Conservation (phyloP, 2,888 invertebrate genomes). For the Sphecodes monilicornis region DNA sequence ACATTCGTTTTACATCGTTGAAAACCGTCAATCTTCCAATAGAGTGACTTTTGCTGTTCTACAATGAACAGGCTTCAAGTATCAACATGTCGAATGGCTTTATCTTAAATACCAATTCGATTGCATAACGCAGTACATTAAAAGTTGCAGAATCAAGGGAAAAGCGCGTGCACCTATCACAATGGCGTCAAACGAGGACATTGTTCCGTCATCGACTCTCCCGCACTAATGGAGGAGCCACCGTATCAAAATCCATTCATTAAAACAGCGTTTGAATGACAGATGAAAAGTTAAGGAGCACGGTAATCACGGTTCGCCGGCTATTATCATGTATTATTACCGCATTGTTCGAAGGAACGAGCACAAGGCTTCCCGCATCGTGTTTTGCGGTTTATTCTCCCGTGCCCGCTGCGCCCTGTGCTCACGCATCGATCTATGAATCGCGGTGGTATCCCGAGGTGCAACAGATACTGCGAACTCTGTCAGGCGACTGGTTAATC, state of each 20-base stretch:
- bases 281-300: slow-evolving; percentile 60
- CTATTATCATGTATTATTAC: slow-evolving; percentile 68
- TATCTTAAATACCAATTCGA: not conserved
- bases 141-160: not conserved
- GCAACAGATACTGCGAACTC: slow-evolving; percentile 21
- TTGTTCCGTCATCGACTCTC: slow-evolving; percentile 16
- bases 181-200: slow-evolving; percentile 46
- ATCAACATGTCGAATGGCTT: not conserved
- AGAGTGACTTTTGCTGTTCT: too few relatives aligned
- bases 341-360: slow-evolving; percentile 69
- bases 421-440: slow-evolving; percentile 50
- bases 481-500: not conserved
- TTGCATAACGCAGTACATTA: not conserved
- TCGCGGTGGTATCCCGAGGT: slow-evolving; percentile 24
- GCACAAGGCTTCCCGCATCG: slow-evolving; percentile 70
- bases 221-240: slow-evolving; percentile 1
- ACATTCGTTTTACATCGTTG: too few relatives aligned
- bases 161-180: not conserved
- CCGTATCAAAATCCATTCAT: slow-evolving; percentile 47
- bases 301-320: slow-evolving; percentile 62
- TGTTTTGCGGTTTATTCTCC: slow-evolving; percentile 47
- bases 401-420: slow-evolving; percentile 3
- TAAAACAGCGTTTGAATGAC: slow-evolving; percentile 54
- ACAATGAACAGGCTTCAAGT: not conserved
- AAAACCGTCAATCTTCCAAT: too few relatives aligned